Evolutionary conservation across 2,888 invertebrate species (phyloP), one percentile per base, ranked within the genome.

Genomic region (Chironomus riparius): DNA sequence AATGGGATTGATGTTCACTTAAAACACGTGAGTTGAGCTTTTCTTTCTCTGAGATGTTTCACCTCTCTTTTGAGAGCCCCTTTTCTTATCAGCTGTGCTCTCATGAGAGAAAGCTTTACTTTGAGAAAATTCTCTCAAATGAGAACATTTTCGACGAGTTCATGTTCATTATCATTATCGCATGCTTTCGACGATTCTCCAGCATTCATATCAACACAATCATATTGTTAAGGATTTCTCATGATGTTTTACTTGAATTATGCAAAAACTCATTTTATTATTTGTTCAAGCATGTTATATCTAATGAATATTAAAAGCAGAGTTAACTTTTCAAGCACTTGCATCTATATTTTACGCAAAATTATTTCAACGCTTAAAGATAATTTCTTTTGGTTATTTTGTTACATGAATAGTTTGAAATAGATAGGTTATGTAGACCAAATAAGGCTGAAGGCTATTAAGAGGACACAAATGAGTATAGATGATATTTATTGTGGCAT

Each of bases 181-280:
- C 65, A 24, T 65, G 22, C 71, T 70, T 21, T 70, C n/a, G 71
- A 71, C 71, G 22, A 56, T 24, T 56, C 38, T 56, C 12, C 24
- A 21, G 18, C 13, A 21, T 65, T 65, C 22, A 50, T 50, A 18
- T 56, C 65, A 65, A 65, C 13, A 13, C 65, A 65, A 65, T 65
- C 65, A 65, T 65, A 24, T 21, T 65, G 21, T 21, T 24, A 22
- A 24, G 21, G 18, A 22, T 56, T 56, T 21, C 61, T 73, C 47
- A 38, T 73, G 62, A 62, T 38, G 72, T 10, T 28, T 47, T 13
- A 2, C 61, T 12, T 74, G 15, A 74, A 74, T 74, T 74, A 74
- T 74, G 68, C 74, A 74, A 68, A 62, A 74, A 68, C 68, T 68
- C 74, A 74, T 74, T 74, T 74, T 62, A 68, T 74, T 74, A 74